These are phyloP conservation scores for Drosophila neocordata DNA, from an alignment of 1,140 invertebrate species.

Conservation along the genomic window DNA sequence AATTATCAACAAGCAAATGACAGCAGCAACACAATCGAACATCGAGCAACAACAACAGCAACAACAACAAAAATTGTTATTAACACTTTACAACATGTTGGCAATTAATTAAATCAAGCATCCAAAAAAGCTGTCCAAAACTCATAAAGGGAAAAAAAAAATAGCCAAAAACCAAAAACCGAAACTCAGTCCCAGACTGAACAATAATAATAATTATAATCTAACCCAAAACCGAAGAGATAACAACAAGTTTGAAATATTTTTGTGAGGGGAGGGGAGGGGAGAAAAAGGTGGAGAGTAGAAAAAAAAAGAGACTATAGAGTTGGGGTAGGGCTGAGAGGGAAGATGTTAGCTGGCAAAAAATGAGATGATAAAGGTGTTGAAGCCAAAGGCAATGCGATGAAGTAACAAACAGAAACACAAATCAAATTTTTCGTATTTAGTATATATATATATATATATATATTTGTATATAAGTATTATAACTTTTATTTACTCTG, in stretches of 20 bases:
- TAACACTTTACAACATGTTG: conserved; percentile 69
- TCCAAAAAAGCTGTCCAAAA: conserved; percentile 21
- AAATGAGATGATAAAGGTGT: conserved; percentile 62
- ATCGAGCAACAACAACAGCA: conserved; percentile 19
- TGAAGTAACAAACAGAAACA: conserved; percentile 59
- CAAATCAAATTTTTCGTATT: conserved; percentile 60
- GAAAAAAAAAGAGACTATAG: neutral
- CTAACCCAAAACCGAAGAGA: conserved; percentile 15
- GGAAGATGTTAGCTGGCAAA: conserved; percentile 2
- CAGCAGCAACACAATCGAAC: conserved; percentile 34
- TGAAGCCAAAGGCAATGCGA: conserved; percentile 53
- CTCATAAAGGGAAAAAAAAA: neutral
- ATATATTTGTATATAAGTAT: conserved; percentile 28
- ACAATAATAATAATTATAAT: conserved; percentile 23
- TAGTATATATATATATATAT: conserved; percentile 24
- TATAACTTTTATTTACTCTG: conserved; percentile 30
- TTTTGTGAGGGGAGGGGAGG: conserved; percentile 48
- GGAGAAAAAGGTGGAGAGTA: conserved; percentile 40
- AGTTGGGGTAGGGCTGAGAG: neutral
- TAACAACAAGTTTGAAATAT: conserved; percentile 37
- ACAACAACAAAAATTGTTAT: conserved; percentile 47
- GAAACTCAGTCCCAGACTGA: neutral
- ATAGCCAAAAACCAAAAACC: neutral
- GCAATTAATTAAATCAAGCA: conserved; percentile 71
- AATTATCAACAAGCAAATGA: conserved; percentile 50